Conservation (phyloP, 2,888 invertebrate genomes). For the Camptogramma bilineatum region DNA sequence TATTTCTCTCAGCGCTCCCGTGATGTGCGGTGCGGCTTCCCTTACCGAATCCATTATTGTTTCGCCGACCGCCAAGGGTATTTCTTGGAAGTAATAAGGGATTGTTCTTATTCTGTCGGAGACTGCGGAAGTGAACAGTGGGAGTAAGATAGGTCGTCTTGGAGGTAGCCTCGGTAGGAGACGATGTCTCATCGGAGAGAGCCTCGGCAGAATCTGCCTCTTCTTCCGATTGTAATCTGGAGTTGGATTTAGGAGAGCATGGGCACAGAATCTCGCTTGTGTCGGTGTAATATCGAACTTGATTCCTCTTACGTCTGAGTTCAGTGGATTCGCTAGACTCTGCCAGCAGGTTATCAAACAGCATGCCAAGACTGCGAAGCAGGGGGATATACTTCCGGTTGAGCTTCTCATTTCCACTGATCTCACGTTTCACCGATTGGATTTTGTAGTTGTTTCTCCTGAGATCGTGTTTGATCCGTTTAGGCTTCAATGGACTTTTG, state of each 20-base stretch:
- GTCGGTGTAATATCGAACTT: slow-evolving; percentile 48
- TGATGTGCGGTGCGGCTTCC: slow-evolving; percentile 78
- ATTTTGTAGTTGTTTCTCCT: slow-evolving; percentile 58
- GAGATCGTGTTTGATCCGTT: slow-evolving; percentile 58
- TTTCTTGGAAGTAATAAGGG: slow-evolving; percentile 81
- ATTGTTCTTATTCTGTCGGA: slow-evolving; percentile 79
- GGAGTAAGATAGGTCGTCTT: slow-evolving; percentile 70
- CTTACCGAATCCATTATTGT: slow-evolving; percentile 77
- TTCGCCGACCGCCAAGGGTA: slow-evolving; percentile 77
- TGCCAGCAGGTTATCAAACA: slow-evolving; percentile 75
- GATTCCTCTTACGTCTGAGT: slow-evolving; percentile 52
- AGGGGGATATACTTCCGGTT: slow-evolving; percentile 71
- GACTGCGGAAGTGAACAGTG: slow-evolving; percentile 74
- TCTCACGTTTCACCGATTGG: slow-evolving; percentile 65
- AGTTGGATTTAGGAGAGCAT: slow-evolving; percentile 48
- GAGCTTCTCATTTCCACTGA: slow-evolving; percentile 61
- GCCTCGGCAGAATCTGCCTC: slow-evolving; percentile 70
- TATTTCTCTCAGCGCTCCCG: slow-evolving; percentile 76
- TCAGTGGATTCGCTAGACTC: slow-evolving; percentile 62
- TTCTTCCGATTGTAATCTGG: slow-evolving; percentile 57
- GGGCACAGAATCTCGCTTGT: slow-evolving; percentile 33
- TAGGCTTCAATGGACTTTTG: slow-evolving; percentile 66
- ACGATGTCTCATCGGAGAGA: slow-evolving; percentile 62
- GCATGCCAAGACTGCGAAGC: slow-evolving; percentile 71
- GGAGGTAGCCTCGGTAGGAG: slow-evolving; percentile 66